These are phyloP conservation scores for Rhinopomastus cyanomelas DNA, from an alignment of 2,113 vertebrate genomes.

Conservation along the genomic window DNA sequence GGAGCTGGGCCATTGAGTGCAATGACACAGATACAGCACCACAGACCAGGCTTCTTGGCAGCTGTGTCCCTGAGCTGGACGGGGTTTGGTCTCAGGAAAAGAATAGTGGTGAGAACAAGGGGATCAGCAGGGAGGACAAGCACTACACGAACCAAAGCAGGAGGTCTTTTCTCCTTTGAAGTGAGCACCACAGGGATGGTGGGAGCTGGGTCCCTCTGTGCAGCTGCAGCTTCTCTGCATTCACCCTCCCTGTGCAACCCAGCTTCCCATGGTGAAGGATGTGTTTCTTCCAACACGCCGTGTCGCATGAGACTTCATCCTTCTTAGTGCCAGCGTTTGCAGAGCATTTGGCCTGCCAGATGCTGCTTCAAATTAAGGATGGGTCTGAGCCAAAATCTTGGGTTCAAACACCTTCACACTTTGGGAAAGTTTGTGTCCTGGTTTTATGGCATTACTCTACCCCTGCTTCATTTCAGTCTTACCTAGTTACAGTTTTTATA, in stretches of 20 bases:
- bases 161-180: neutral
- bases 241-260: neutral
- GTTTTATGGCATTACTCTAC: constrained; percentile 6
- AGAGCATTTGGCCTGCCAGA: constrained; percentile 55
- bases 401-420: constrained; percentile 51
- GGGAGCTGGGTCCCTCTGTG: neutral
- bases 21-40: neutral
- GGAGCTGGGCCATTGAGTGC: fast-evolving
- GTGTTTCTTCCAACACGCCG: neutral
- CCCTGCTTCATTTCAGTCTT: constrained; percentile 62
- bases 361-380: constrained; percentile 52
- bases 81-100: neutral
- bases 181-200: neutral
- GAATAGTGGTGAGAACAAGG: neutral
- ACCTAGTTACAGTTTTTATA: constrained; percentile 61
- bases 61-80: neutral
- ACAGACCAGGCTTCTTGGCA: neutral
- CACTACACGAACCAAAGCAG: neutral
- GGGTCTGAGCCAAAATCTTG: constrained; percentile 49
- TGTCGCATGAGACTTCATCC: neutral
- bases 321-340: constrained; percentile 11
- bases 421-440: constrained; percentile 40
- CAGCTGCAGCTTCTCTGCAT: neutral
- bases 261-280: neutral
- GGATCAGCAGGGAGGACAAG: neutral